Conservation (phyloP, 2,888 invertebrate genomes). For the Perdita meconis region DNA sequence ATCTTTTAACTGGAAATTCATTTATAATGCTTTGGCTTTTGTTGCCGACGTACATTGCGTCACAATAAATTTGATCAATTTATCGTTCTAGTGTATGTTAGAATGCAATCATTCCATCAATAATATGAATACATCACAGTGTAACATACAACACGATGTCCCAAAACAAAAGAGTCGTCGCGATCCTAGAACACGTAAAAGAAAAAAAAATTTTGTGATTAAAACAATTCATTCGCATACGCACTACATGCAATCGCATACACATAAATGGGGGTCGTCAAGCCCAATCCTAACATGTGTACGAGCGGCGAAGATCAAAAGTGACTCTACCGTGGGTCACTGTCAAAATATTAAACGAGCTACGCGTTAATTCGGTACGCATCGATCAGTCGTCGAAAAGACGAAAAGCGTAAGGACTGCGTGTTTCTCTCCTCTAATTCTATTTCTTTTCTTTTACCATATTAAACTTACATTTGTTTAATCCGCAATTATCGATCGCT, state of each 20-base stretch:
- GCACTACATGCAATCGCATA: neutral
- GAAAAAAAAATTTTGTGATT: slow-evolving; percentile 1
- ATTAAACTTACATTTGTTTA: too few species aligned
- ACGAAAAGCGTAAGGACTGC: too few species aligned
- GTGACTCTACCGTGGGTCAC: too few species aligned
- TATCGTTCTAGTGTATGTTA: slow-evolving; percentile 14
- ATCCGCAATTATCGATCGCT: too few species aligned
- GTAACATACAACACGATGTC: slow-evolving; percentile 1
- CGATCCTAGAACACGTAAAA: slow-evolving; percentile 1
- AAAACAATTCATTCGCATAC: slow-evolving; percentile 1
- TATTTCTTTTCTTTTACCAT: too few species aligned
- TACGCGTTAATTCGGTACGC: too few species aligned
- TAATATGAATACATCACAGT: slow-evolving; percentile 55
- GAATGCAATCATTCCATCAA: slow-evolving; percentile 37
- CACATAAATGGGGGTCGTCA: neutral
- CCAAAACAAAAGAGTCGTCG: neutral
- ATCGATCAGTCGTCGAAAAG: too few species aligned
- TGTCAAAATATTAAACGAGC: too few species aligned
- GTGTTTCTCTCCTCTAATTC: too few species aligned
- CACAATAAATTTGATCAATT: slow-evolving; percentile 25
- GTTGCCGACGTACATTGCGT: slow-evolving; percentile 24
- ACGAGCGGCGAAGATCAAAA: too few species aligned
- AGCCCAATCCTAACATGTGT: too few species aligned
- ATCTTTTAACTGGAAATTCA: slow-evolving; percentile 38
- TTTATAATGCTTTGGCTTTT: slow-evolving; percentile 53